Percentiles rank a stretch among this genome's conserved stretches.
Conservation (phyloP, 2,797 vertebrate species). For the Scyliorhinus canicula region DNA sequence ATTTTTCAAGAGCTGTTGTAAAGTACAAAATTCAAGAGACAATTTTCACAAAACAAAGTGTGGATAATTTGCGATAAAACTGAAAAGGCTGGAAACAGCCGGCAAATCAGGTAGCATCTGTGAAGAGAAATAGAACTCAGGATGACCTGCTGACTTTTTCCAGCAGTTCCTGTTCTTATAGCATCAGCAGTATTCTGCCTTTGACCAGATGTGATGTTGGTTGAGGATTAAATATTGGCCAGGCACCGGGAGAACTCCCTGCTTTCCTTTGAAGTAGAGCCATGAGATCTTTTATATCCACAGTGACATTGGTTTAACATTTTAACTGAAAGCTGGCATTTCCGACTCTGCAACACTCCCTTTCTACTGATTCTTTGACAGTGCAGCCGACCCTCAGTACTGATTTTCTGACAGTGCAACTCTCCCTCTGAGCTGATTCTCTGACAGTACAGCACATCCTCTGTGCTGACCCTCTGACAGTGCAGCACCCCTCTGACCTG, state of each 20-base stretch:
- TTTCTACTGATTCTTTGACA: background rate
- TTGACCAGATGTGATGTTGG: background rate
- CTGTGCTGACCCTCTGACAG: no score
- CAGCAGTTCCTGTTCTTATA: background rate
- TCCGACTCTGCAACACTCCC: background rate
- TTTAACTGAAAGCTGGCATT: background rate
- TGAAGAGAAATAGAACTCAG: background rate
- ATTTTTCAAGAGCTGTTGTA: background rate
- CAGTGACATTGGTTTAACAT: background rate
- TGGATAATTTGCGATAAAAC: background rate
- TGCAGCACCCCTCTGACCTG: no score
- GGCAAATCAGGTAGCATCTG: background rate
- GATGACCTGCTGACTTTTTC: background rate
- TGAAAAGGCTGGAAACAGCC: background rate
- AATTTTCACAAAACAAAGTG: background rate
- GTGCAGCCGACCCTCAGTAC: no score
- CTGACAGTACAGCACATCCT: no score
- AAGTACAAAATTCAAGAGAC: background rate
- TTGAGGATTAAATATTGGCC: constrained; percentile 2
- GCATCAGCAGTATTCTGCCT: background rate
- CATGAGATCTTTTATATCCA: background rate
- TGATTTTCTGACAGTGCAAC: no score
- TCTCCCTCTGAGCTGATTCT: no score
- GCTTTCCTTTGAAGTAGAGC: background rate
- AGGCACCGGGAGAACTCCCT: background rate